Conservation (phyloP, 2,113 vertebrate species). For the Labeo rohita region DNA sequence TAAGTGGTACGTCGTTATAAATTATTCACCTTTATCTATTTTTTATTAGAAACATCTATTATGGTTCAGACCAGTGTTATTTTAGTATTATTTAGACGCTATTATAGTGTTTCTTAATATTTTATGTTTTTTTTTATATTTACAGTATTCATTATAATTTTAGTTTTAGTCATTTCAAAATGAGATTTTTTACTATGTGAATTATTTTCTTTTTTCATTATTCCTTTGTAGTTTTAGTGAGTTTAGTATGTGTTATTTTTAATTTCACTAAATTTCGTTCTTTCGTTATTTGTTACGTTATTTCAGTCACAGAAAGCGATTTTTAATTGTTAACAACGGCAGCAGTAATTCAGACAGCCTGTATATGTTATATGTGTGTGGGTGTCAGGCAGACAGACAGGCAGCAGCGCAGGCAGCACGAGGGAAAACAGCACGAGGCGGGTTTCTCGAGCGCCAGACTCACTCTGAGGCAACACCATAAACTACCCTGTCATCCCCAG, state of each 20-base stretch:
- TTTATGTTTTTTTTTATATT: background rate
- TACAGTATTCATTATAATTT: background rate
- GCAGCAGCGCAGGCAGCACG: conserved; percentile 16
- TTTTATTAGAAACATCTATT: background rate
- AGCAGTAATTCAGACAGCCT: background rate
- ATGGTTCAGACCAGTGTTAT: background rate
- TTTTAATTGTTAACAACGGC: background rate
- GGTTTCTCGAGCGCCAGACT: background rate
- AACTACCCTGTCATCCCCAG: conserved; percentile 15
- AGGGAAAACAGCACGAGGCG: conserved; percentile 39
- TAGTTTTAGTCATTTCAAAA: background rate
- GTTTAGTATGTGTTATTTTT: background rate
- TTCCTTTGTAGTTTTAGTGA: background rate
- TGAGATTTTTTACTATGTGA: background rate
- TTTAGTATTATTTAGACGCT: background rate
- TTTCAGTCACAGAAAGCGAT: background rate
- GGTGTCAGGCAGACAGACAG: conserved; percentile 31
- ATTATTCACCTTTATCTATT: background rate
- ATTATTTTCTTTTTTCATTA: background rate
- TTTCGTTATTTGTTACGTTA: background rate
- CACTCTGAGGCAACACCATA: background rate
- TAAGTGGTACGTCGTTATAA: no score
- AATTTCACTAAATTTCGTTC: background rate
- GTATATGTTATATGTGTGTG: background rate
- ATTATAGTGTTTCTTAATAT: background rate